Evolutionary conservation across 2,888 invertebrate species (phyloP).

Genomic region (Heliconius cydno): DNA sequence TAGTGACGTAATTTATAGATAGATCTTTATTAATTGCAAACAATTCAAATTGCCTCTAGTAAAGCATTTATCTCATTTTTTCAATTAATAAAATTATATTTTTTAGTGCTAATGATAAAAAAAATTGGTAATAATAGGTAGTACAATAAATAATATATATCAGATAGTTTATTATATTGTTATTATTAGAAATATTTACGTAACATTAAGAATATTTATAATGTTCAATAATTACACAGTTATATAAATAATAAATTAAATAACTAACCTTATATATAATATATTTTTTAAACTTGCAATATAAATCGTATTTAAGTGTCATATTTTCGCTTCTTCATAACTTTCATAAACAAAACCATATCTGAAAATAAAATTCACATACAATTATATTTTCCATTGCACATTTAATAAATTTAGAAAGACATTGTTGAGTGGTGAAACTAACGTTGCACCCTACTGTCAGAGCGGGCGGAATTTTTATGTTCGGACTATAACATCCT

Average conservation of each 20-base stretch:
- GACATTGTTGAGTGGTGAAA: background rate
- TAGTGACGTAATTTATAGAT: no score
- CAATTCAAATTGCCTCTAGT: background rate
- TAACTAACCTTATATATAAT: conserved; percentile 23
- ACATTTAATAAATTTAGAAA: background rate
- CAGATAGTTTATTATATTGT: background rate
- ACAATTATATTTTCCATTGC: background rate
- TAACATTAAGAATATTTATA: background rate
- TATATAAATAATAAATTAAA: conserved; percentile 3
- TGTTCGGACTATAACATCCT: no score
- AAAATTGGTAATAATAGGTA: background rate
- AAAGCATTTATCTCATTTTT: background rate
- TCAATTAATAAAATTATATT: accelerated
- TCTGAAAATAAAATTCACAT: conserved; percentile 80
- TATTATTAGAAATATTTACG: background rate
- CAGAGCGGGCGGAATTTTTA: background rate
- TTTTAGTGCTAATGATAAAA: background rate
- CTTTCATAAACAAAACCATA: conserved; percentile 97
- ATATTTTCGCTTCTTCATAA: conserved; percentile 89
- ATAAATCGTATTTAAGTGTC: conserved; percentile 48
- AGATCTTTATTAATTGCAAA: no score
- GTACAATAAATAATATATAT: background rate
- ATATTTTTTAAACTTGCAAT: background rate
- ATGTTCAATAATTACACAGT: background rate
- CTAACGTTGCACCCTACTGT: background rate